Conservation (phyloP, 2,113 vertebrate genomes). For the Perca fluviatilis region DNA sequence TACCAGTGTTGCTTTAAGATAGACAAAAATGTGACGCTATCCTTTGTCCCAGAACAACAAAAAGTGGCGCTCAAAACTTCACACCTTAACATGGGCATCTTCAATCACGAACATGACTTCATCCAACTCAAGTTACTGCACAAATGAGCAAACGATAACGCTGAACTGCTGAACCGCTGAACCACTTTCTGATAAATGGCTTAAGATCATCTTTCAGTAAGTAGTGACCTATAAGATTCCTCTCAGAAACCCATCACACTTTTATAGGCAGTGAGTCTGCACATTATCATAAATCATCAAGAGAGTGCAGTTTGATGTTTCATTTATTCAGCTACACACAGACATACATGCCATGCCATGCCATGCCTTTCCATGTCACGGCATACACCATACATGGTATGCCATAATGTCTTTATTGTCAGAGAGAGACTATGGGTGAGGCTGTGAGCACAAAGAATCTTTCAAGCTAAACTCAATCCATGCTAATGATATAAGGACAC, state of each 20-base stretch:
- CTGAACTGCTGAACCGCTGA: too few species aligned
- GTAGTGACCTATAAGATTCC: conserved; percentile 58
- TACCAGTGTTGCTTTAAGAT: neutral
- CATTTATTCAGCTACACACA: conserved; percentile 27
- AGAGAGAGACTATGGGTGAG: conserved; percentile 10
- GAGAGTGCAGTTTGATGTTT: conserved; percentile 33
- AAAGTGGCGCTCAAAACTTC: neutral
- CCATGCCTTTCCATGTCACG: neutral
- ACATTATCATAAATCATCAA: conserved; percentile 61
- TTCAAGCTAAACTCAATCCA: conserved; percentile 38
- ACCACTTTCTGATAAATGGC: conserved; percentile 45
- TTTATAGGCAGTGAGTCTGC: conserved; percentile 38
- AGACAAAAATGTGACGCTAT: neutral
- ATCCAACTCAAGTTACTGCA: neutral
- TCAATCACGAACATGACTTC: neutral
- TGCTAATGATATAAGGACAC: conserved; percentile 27
- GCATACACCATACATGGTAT: neutral
- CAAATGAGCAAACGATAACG: neutral
- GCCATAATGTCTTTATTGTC: conserved; percentile 5
- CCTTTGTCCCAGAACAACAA: neutral
- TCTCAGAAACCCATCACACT: conserved; percentile 48
- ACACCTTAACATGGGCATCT: neutral
- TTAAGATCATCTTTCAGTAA: conserved; percentile 56
- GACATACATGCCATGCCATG: conserved; percentile 10
- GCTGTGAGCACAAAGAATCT: conserved; percentile 11